Base-by-base conservation (phyloP, 2,797 vertebrate species). In the Oreochromis mossambicus region DNA sequence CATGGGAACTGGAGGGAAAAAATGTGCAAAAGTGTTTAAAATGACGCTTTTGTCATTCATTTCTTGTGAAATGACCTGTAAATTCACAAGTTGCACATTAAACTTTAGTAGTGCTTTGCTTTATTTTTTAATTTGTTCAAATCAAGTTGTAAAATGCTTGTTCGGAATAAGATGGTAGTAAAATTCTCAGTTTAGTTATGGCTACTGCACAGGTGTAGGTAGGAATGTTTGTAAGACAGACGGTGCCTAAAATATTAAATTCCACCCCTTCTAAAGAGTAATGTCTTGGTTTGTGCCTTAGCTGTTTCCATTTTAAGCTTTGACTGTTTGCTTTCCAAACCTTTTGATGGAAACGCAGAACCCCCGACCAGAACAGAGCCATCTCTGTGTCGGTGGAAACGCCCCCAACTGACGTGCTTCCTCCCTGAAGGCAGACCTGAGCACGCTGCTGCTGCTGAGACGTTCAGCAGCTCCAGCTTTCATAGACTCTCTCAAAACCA, bases 271-370 rank as follows among this genome's bases (percentile, higher is more conserved):
- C 0, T 75, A 17, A 32, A 50, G 43, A 32, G 0, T 14, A n/a
- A 32, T 1, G 70, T 75, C 70, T 32, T 5, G 2, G 68, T 48
- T 48, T 73, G 3, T 29, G 26, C 26, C 13, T 75, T 50, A 75
- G 70, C 17, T n/a, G 70, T 19, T 75, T 75, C 26, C 50, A 75
- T 50, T 75, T 75, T 34, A 50, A 19, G 43, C 15, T 50, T 17
- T 32, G 26, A 50, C 70, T 75, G 26, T 75, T 34, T 75, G 26
- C 26, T 75, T 75, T 50, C 46, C 26, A 50, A 50, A 6, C 17
- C 46, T 75, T 75, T 75, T 50, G 46, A n/a, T 75, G 70, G 70
- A 75, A 75, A 75, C 43, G 50, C 46, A n/a, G 70, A 73, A 19
- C 24, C 12, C 68, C 17, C 43, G 68, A 48, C 24, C 68, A 73